Evolutionary conservation across 1,140 invertebrate genomes (phyloP).

Genomic region (Hypsibius dujardini): DNA sequence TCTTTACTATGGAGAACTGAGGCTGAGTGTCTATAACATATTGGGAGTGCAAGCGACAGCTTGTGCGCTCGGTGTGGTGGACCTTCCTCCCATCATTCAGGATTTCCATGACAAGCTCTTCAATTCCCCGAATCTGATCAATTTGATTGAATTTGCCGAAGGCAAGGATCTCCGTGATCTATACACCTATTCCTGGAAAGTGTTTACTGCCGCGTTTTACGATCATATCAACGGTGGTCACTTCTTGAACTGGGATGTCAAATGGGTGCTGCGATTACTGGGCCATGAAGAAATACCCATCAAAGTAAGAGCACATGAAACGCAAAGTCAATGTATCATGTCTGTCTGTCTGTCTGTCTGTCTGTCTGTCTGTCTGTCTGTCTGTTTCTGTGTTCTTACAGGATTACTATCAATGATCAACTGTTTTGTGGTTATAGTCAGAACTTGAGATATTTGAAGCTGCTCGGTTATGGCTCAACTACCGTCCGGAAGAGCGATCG

Average conservation of each 20-base stretch:
- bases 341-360: too few relatives aligned
- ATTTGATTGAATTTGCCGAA: conserved; percentile 5
- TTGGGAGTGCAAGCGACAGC: neutral
- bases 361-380: too few relatives aligned
- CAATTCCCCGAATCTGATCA: conserved; percentile 1
- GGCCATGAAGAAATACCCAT: neutral
- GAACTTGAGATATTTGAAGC: conserved; percentile 9
- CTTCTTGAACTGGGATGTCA: conserved; percentile 1
- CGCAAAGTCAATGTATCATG: too few relatives aligned
- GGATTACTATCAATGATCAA: too few relatives aligned
- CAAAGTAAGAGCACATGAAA: too few relatives aligned
- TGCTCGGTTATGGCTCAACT: neutral
- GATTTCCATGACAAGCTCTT: conserved; percentile 6
- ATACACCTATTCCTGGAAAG: neutral
- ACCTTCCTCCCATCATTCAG: conserved; percentile 1
- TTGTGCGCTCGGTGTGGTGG: neutral
- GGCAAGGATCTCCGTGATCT: neutral
- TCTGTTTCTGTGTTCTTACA: too few relatives aligned
- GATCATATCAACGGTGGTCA: neutral
- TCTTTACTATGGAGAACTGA: conserved; percentile 6
- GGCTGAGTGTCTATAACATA: neutral
- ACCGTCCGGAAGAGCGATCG: conserved; percentile 3
- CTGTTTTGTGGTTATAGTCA: neutral
- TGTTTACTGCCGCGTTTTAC: conserved; percentile 9
- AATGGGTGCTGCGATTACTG: neutral